Conservation (phyloP, 1,140 invertebrate genomes). For the Drosophila navojoa region DNA sequence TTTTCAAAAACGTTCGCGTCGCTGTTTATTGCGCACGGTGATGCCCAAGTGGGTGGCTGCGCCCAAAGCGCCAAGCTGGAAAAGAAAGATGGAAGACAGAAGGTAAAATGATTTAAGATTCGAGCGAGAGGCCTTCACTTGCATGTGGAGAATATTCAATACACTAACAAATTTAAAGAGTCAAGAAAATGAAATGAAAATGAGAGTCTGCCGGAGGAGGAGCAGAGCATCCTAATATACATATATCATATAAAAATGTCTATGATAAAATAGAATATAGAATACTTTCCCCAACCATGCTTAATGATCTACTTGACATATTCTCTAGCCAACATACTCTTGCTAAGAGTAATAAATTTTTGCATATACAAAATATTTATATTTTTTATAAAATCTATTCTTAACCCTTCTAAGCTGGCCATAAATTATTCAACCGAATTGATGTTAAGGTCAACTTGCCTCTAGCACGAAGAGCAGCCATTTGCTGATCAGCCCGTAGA, state of each 20-base stretch:
- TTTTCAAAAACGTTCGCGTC: conserved; percentile 71
- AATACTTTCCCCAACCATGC: too few species aligned
- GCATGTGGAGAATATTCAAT: not conserved
- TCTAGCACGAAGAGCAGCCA: conserved; percentile 72
- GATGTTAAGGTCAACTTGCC: conserved; percentile 57
- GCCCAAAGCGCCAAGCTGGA: conserved; percentile 61
- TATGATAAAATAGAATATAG: not conserved
- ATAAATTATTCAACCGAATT: conserved; percentile 42
- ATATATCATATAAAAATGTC: too few species aligned
- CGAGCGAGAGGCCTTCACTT: not conserved
- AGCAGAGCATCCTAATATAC: too few species aligned
- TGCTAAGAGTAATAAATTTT: too few species aligned
- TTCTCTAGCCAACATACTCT: too few species aligned
- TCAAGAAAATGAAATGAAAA: too few species aligned
- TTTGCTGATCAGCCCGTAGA: conserved; percentile 68
- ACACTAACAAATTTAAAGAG: not conserved
- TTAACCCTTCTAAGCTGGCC: conserved; percentile 37
- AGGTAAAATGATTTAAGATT: conserved; percentile 30
- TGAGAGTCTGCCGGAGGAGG: too few species aligned
- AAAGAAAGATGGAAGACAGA: conserved; percentile 2
- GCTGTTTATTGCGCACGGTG: conserved; percentile 74
- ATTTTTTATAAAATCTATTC: conserved; percentile 44
- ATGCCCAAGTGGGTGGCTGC: conserved; percentile 71
- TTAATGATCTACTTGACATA: too few species aligned
- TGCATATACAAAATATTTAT: too few species aligned